Conservation (phyloP, 1,140 invertebrate species). For the Danaus melanippus region DNA sequence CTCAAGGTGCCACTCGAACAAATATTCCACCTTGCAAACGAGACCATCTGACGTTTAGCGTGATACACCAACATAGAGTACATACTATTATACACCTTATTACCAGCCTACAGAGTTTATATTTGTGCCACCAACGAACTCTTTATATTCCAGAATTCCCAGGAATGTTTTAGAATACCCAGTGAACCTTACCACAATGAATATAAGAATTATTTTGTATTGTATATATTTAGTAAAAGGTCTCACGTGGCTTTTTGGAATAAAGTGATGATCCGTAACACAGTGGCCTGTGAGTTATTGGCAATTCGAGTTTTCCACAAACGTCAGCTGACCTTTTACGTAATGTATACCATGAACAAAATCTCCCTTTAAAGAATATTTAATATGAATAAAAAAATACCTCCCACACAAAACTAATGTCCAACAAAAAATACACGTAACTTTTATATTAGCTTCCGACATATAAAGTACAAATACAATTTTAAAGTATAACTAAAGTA, state of each 20-base stretch:
- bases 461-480: no score
- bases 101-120: conserved; percentile 8
- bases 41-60: conserved; percentile 26
- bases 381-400: no score
- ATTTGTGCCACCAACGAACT: conserved; percentile 4
- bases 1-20: conserved; percentile 36
- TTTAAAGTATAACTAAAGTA: no score
- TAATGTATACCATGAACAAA: no score
- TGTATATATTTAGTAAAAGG: conserved; percentile 12
- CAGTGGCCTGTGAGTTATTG: conserved; percentile 35
- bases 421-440: no score
- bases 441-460: no score
- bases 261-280: conserved; percentile 41
- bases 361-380: no score
- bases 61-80: conserved; percentile 17
- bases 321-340: neutral
- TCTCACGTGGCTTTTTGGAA: conserved; percentile 38
- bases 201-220: conserved; percentile 7
- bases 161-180: conserved; percentile 4
- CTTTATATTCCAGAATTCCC: conserved; percentile 4
- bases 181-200: conserved; percentile 2
- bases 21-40: conserved; percentile 45
- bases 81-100: conserved; percentile 4
- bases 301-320: conserved; percentile 16
- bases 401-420: no score